These are phyloP conservation scores for Myxocyprinus asiaticus DNA, from an alignment of 2,113 vertebrate genomes.

Conservation along the genomic window DNA sequence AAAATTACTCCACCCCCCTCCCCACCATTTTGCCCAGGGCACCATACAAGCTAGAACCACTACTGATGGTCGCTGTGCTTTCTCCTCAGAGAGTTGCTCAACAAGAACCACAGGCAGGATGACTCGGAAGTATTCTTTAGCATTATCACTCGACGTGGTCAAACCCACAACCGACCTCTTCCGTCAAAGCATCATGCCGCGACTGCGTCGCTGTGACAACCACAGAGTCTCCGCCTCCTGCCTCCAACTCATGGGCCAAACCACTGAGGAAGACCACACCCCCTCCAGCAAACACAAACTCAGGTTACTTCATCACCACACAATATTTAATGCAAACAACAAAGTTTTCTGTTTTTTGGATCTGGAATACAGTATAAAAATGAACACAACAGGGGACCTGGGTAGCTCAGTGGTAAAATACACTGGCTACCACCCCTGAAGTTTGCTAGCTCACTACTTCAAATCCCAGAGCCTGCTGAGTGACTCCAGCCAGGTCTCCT, in stretches of 20 bases:
- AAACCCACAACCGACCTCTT: conserved; percentile 67
- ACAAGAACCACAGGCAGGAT: conserved; percentile 15
- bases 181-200: conserved; percentile 72
- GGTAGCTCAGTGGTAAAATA: too few species aligned
- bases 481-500: too few species aligned
- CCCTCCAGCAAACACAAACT: conserved; percentile 29
- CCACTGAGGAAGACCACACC: conserved; percentile 54
- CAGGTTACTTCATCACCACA: not conserved
- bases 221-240: conserved; percentile 70
- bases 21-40: too few species aligned
- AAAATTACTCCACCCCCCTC: too few species aligned
- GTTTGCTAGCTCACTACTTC: too few species aligned
- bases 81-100: conserved; percentile 5
- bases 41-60: too few species aligned
- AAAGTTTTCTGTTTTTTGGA: too few species aligned
- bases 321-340: too few species aligned
- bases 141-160: conserved; percentile 48
- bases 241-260: conserved; percentile 65
- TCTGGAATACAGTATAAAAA: too few species aligned
- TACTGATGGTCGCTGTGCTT: not conserved
- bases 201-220: conserved; percentile 66
- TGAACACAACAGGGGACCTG: too few species aligned
- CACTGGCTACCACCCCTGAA: too few species aligned
- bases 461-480: too few species aligned
- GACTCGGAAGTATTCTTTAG: conserved; percentile 52